Percentiles rank a stretch among this genome's conserved stretches.
phyloP scores from a whole-genome alignment of 1,140 invertebrate species.

The Laupala kohalensis region DNA sequence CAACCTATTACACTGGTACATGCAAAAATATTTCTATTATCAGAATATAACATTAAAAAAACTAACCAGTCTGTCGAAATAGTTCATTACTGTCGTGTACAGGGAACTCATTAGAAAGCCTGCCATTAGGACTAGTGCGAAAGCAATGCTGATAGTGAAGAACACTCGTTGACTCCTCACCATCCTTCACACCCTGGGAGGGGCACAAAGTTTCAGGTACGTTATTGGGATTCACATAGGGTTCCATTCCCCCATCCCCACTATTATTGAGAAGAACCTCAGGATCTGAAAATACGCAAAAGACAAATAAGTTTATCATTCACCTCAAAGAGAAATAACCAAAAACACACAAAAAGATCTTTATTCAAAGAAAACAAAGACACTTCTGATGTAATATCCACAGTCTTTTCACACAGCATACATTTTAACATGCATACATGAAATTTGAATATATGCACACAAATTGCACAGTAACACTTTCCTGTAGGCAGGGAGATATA shows the following conservation, averaged over 20 bases:
- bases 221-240: background rate
- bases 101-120: background rate
- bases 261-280: background rate
- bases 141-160: background rate
- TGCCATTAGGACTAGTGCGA: background rate
- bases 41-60: no score
- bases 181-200: background rate
- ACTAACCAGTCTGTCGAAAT: background rate
- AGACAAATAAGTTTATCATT: background rate
- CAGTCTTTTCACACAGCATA: no score
- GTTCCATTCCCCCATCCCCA: background rate
- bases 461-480: no score
- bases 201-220: background rate
- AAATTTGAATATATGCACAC: no score
- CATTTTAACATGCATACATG: no score
- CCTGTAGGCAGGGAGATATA: no score
- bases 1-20: no score
- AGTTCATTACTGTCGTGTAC: background rate
- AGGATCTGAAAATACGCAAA: background rate
- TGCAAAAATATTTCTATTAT: no score
- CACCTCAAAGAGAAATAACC: no score
- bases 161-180: background rate
- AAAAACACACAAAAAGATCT: no score
- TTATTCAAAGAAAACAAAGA: no score
- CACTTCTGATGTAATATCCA: no score